Evolutionary conservation across 2,888 invertebrate species (phyloP), one percentile per base, ranked within the genome.

Genomic region (Idaea straminata): DNA sequence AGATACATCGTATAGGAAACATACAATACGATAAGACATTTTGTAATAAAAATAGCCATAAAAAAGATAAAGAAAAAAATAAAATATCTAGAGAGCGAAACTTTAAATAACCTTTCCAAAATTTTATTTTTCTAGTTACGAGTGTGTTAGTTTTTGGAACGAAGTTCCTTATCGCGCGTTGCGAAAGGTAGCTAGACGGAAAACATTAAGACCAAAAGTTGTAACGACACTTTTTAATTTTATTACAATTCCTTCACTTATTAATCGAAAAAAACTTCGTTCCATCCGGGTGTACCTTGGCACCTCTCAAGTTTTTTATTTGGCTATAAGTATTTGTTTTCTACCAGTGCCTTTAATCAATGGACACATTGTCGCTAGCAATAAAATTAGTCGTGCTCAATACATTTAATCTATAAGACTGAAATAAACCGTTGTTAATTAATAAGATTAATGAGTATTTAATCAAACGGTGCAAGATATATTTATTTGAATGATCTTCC

Each of bases 1-100:
- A 64, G 62, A 61, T 59, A 59, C 64, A 58, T 47, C 47, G 7
- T 47, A 47, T 47, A 47, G 47, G 47, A 47, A 47, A 6, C 47
- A 10, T 47, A 47, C 47, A 38, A 38, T 47, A 47, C 7, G 10
- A 47, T 13, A 47, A 47, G 47, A 47, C 47, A 13, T 47, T 36
- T 47, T 47, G 13, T 47, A 13, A 13, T 7, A 47, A 47, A 36
- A 36, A 4, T 25, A 10, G 36, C 36, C 10, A 36, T 5, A 36
- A 10, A 36, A 36, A 47, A 47, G 47, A 47, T 47, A 47, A 47
- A 47, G 13, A 4, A 13, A 47, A 7, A 47, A 10, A 47, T 25
- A 25, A 25, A 25, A 25, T 25, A 25, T 25, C 25, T 25, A 25
- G 25, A 25, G 25, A 25, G 25, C 25, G 25, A 25, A 25, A 25